Conservation (phyloP, 2,888 invertebrate species). For the Brachylomia viminalis region DNA sequence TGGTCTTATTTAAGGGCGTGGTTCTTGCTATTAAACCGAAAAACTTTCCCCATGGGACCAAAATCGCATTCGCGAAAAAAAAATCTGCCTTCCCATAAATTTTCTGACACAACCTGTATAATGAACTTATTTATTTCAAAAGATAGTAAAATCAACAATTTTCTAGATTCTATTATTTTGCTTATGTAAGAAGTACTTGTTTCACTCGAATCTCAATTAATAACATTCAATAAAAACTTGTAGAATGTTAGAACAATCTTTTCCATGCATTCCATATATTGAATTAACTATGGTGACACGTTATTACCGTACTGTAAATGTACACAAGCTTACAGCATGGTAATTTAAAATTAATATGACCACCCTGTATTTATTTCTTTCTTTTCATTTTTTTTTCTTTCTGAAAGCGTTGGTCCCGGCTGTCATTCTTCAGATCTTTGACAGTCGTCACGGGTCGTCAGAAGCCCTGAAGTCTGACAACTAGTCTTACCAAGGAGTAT, state of each 20-base stretch:
- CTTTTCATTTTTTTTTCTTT: too few relatives aligned
- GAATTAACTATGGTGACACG: not conserved
- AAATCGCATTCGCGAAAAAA: too few relatives aligned
- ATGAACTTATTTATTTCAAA: not conserved
- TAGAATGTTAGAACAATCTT: slow-evolving; percentile 3
- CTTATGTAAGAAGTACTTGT: not conserved
- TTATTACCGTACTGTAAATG: not conserved
- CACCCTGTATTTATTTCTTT: not conserved
- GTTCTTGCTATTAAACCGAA: too few relatives aligned
- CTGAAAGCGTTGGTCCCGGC: too few relatives aligned
- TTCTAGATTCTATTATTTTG: not conserved
- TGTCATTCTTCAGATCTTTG: too few relatives aligned
- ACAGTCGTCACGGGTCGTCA: too few relatives aligned
- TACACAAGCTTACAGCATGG: not conserved
- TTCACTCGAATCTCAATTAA: slow-evolving; percentile 1
- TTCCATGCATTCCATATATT: slow-evolving; percentile 18
- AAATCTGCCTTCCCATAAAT: too few relatives aligned
- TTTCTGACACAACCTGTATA: too few relatives aligned
- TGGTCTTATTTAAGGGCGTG: too few relatives aligned
- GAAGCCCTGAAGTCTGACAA: too few relatives aligned
- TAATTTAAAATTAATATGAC: not conserved
- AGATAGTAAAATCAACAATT: not conserved
- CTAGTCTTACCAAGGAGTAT: too few relatives aligned
- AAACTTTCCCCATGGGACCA: too few relatives aligned
- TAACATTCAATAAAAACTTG: slow-evolving; percentile 14